Percentiles rank a stretch among this genome's conserved stretches.
These are phyloP conservation scores for Pseudomyrmex cubaensis DNA, from an alignment of 1,140 invertebrate genomes.

Conservation along the genomic window DNA sequence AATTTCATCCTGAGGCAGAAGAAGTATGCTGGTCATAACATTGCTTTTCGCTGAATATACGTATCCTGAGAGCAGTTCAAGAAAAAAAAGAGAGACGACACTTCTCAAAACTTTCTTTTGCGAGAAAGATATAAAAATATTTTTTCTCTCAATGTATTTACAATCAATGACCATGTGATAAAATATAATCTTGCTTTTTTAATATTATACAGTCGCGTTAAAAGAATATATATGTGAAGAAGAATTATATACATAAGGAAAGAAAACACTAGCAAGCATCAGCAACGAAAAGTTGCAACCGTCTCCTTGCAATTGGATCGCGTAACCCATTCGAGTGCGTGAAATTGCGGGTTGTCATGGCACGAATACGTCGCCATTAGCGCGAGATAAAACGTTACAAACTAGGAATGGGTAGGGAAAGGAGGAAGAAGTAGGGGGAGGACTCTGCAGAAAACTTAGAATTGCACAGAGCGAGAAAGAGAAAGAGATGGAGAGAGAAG, in stretches of 20 bases:
- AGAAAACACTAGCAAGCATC: not conserved
- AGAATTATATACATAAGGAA: not conserved
- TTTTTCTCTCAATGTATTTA: not conserved
- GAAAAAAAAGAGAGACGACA: not conserved
- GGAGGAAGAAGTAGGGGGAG: not conserved
- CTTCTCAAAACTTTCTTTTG: not conserved
- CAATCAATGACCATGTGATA: not conserved
- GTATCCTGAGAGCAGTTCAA: not conserved
- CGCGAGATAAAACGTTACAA: slow-evolving; percentile 58
- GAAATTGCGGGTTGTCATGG: slow-evolving; percentile 52
- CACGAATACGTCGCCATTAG: slow-evolving; percentile 53
- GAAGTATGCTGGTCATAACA: not conserved
- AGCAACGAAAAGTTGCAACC: not conserved
- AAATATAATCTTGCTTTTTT: not conserved
- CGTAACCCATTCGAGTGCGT: slow-evolving; percentile 26
- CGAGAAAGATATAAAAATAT: not conserved
- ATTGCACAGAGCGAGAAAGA: slow-evolving; percentile 37
- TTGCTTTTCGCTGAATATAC: not conserved
- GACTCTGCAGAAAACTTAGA: slow-evolving; percentile 47
- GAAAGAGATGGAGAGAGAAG: slow-evolving; percentile 24
- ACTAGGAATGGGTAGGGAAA: not conserved
- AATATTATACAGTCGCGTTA: not conserved
- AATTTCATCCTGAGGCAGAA: slow-evolving; percentile 35
- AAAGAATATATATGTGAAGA: not conserved
- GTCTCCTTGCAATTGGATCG: slow-evolving; percentile 5